A percentile compares a stretch with the other conserved stretches of the same genome.
These are phyloP conservation scores for Sphenopsis melanotis DNA, from an alignment of 2,797 vertebrate species.

Conservation along the genomic window DNA sequence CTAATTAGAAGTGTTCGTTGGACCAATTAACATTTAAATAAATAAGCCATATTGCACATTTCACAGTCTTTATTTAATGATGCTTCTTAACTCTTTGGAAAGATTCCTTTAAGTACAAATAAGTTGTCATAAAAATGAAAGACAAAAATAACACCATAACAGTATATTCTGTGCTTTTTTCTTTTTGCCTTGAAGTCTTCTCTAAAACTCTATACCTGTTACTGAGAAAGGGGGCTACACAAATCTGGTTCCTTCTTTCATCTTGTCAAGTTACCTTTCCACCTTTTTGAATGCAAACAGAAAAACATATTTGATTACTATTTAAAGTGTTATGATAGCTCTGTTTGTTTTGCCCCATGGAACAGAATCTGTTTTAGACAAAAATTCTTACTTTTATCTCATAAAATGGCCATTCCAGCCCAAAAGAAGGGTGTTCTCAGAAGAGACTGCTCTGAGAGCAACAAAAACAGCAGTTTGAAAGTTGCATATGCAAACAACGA, in stretches of 20 bases:
- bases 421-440: background rate
- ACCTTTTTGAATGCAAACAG: slow-evolving; percentile 72
- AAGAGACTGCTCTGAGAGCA: background rate
- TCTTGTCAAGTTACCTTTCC: slow-evolving; percentile 71
- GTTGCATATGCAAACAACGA: background rate
- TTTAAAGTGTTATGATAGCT: slow-evolving; percentile 77
- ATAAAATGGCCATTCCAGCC: slow-evolving; percentile 50
- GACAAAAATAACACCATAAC: slow-evolving; percentile 81
- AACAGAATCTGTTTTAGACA: slow-evolving; percentile 68
- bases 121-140: slow-evolving; percentile 86
- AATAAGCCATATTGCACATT: slow-evolving; percentile 99
- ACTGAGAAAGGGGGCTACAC: slow-evolving; percentile 20
- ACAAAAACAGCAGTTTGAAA: background rate
- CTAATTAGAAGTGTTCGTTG: slow-evolving; percentile 99
- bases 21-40: slow-evolving; percentile 91
- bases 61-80: slow-evolving; percentile 99
- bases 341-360: slow-evolving; percentile 70
- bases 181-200: slow-evolving; percentile 77
- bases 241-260: slow-evolving; percentile 61
- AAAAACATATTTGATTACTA: slow-evolving; percentile 77
- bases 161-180: slow-evolving; percentile 73
- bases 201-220: slow-evolving; percentile 71
- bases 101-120: slow-evolving; percentile 89
- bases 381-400: slow-evolving; percentile 63
- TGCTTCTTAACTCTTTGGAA: slow-evolving; percentile 98